A percentile compares a stretch with the other conserved stretches of the same genome.
Conservation (phyloP, 1,140 invertebrate species). For the Cephus cinctus region DNA sequence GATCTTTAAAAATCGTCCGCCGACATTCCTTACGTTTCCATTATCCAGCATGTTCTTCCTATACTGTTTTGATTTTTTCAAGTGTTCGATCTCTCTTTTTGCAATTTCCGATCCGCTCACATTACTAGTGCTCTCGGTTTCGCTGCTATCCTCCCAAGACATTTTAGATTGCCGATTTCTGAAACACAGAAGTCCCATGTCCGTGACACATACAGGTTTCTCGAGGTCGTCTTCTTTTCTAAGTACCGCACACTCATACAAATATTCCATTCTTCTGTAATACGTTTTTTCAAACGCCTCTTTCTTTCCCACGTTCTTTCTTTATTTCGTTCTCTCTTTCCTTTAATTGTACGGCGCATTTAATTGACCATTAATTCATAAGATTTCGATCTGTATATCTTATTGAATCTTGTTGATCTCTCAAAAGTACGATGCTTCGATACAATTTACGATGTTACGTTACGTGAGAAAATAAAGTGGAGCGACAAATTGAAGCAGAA, state of each 20-base stretch:
- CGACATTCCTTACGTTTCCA: not conserved
- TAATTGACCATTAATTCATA: not conserved
- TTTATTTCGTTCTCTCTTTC: not conserved
- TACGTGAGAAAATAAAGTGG: no score
- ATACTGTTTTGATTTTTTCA: not conserved
- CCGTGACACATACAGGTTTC: constrained; percentile 3
- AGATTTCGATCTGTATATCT: no score
- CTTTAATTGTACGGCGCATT: not conserved
- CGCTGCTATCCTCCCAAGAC: not conserved
- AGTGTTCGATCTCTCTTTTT: not conserved
- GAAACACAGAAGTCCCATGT: constrained; percentile 5
- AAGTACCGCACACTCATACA: not conserved
- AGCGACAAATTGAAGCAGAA: no score
- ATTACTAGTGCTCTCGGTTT: not conserved
- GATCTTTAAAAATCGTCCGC: not conserved
- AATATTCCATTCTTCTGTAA: not conserved
- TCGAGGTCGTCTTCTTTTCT: not conserved
- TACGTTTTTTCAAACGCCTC: not conserved
- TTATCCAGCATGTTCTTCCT: not conserved
- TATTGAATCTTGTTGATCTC: no score
- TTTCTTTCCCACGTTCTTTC: not conserved
- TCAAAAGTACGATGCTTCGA: no score
- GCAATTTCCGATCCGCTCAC: not conserved
- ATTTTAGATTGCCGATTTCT: not conserved
- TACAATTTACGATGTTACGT: no score